These are phyloP conservation scores for Tauraco erythrolophus DNA, from an alignment of 2,113 vertebrate species.

Conservation along the genomic window DNA sequence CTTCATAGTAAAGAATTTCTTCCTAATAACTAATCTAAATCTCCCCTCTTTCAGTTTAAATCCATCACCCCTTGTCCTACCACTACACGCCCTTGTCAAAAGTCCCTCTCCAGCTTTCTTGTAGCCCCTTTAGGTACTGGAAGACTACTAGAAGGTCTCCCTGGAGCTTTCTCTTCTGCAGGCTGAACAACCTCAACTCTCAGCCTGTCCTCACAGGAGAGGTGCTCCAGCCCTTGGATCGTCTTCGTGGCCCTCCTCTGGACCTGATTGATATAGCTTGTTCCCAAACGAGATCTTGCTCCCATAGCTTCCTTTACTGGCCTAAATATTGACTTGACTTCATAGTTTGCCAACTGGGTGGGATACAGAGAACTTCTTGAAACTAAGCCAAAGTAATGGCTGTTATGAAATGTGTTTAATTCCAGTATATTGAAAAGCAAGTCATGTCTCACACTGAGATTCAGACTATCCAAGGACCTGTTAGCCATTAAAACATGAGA, in stretches of 20 bases:
- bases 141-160: background rate
- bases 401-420: background rate
- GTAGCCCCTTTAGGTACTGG: background rate
- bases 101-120: background rate
- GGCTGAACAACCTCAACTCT: background rate
- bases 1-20: background rate
- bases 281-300: background rate
- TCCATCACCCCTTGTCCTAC: fast-evolving
- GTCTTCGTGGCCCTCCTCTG: fast-evolving
- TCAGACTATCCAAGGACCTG: background rate
- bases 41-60: background rate
- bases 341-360: background rate
- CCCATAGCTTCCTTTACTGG: background rate
- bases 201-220: background rate
- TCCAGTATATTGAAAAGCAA: background rate
- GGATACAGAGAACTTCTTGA: background rate
- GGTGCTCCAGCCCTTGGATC: background rate
- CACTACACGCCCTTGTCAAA: too few species aligned
- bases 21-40: background rate
- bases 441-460: background rate
- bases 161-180: background rate
- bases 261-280: fast-evolving
- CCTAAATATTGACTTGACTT: background rate
- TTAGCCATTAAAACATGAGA: background rate
- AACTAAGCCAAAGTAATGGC: background rate